Evolutionary conservation across 2,113 vertebrate genomes (phyloP).

Genomic region (Hystrix brachyura): DNA sequence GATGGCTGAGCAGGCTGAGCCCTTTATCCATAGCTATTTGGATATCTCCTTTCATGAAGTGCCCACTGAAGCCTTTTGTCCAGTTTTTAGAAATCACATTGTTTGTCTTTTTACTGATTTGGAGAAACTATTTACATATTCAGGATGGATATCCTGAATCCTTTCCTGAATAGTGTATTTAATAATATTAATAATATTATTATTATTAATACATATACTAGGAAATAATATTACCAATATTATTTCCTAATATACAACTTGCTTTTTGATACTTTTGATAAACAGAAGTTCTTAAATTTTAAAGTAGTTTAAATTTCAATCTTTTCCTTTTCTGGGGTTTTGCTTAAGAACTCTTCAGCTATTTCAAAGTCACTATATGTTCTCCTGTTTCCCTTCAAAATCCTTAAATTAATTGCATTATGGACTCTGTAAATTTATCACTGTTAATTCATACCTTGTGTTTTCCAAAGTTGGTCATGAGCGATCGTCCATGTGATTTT

Average conservation of each 20-base stretch:
- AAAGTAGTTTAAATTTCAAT: conserved; percentile 3
- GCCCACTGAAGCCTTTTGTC: not conserved
- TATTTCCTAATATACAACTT: not conserved
- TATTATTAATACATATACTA: no score
- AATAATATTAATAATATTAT: not conserved
- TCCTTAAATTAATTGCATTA: not conserved
- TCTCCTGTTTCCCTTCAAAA: not conserved
- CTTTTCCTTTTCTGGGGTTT: not conserved
- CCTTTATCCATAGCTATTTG: not conserved
- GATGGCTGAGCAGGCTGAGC: not conserved
- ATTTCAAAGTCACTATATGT: not conserved
- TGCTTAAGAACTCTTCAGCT: not conserved
- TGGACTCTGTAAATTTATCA: not conserved
- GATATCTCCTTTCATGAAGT: not conserved
- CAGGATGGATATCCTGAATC: not conserved
- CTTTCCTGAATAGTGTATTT: not conserved
- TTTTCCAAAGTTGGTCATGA: conserved; percentile 94
- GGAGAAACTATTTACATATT: conserved; percentile 21
- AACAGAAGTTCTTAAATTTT: not conserved
- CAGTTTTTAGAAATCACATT: not conserved
- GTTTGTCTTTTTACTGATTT: not conserved
- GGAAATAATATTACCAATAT: not conserved
- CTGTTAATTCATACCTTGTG: conserved; percentile 92
- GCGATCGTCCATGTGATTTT: conserved; percentile 94
- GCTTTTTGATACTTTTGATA: not conserved